phyloP scores from a whole-genome alignment of 2,888 invertebrate genomes.

The Cepaea hortensis region DNA sequence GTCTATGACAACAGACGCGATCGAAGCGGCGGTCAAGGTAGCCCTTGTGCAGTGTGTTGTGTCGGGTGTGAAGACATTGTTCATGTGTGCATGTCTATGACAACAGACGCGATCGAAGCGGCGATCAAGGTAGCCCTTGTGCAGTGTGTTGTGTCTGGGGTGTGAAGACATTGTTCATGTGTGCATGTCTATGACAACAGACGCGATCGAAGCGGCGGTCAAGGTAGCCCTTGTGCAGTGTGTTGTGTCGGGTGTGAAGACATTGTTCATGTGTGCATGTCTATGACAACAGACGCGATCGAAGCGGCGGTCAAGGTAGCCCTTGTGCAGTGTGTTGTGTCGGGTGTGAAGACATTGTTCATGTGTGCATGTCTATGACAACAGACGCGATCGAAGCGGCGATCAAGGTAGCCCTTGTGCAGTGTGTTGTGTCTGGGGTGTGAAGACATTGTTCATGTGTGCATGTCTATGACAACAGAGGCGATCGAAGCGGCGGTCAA shows the following conservation, averaged over 20 bases:
- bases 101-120: constrained; percentile 60
- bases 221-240: constrained; percentile 56
- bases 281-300: constrained; percentile 60
- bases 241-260: no score
- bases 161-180: no score
- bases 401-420: constrained; percentile 60
- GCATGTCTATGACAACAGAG: constrained; percentile 56
- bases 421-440: no score
- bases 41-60: background rate
- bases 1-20: constrained; percentile 58
- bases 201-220: constrained; percentile 60
- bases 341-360: no score
- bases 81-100: background rate
- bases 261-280: no score
- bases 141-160: no score
- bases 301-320: constrained; percentile 63
- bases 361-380: constrained; percentile 22
- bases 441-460: no score
- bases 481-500: constrained; percentile 61
- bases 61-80: no score
- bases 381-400: constrained; percentile 61
- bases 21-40: constrained; percentile 66
- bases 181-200: constrained; percentile 54
- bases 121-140: constrained; percentile 61
- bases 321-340: no score